Percentiles rank a stretch among this genome's conserved stretches.
phyloP scores from a whole-genome alignment of 1,140 invertebrate genomes.

The Drosophila littoralis region DNA sequence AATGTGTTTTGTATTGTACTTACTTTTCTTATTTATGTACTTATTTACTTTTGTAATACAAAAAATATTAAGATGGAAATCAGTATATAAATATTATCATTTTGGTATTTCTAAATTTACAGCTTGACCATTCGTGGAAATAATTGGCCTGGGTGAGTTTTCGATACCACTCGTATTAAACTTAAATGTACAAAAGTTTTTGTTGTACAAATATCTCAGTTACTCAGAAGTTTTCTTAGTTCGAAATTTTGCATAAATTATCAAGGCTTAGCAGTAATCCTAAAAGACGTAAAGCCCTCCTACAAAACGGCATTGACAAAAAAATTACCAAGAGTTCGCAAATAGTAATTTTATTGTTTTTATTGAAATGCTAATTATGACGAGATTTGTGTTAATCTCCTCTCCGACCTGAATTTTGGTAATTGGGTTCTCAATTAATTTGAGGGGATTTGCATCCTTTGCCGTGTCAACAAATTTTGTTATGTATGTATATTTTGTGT shows the following conservation, averaged over 20 bases:
- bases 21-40: constrained; percentile 53
- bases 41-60: constrained; percentile 37
- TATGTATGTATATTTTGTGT: constrained; percentile 34
- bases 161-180: not conserved
- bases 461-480: constrained; percentile 19
- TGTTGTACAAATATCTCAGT: constrained; percentile 4
- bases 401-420: constrained; percentile 48
- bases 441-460: constrained; percentile 53
- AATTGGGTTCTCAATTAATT: constrained; percentile 80
- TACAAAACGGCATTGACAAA: constrained; percentile 27
- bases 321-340: constrained; percentile 9
- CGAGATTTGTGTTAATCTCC: constrained; percentile 68
- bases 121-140: not conserved
- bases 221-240: not conserved
- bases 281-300: constrained; percentile 36
- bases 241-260: constrained; percentile 50
- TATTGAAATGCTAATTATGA: constrained; percentile 72
- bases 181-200: not conserved
- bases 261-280: constrained; percentile 60
- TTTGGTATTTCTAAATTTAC: not conserved
- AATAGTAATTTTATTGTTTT: constrained; percentile 56
- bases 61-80: constrained; percentile 41
- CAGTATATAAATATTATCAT: constrained; percentile 5
- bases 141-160: not conserved
- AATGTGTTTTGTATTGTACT: constrained; percentile 9